Percentiles rank a stretch among this genome's conserved stretches.
phyloP scores from a whole-genome alignment of 2,113 vertebrate genomes.

The Mastomys coucha region DNA sequence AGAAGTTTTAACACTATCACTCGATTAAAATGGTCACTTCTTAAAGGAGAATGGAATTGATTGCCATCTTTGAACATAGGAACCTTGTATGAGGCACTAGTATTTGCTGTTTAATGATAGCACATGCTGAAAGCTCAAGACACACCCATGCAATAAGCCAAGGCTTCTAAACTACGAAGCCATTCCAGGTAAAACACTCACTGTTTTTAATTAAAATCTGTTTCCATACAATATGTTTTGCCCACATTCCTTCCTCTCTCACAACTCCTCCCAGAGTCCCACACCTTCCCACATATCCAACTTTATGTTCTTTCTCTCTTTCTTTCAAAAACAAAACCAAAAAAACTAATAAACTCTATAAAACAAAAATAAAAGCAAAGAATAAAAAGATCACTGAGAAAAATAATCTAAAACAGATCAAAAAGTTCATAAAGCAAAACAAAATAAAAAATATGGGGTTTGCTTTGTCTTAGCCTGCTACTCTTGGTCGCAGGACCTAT shows the following conservation, averaged over 20 bases:
- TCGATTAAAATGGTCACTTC: not conserved
- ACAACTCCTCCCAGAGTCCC: not conserved
- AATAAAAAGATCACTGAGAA: not conserved
- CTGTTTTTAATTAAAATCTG: not conserved
- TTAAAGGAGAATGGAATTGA: not conserved
- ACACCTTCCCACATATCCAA: not conserved
- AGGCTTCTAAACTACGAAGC: not conserved
- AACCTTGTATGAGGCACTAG: not conserved
- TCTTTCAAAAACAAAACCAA: not conserved
- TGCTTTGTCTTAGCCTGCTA: not conserved
- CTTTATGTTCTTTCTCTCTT: not conserved
- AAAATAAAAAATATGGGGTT: not conserved
- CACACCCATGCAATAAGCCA: not conserved
- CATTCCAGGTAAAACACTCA: not conserved
- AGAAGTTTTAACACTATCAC: constrained; percentile 36
- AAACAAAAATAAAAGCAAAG: not conserved
- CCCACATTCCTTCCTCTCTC: not conserved
- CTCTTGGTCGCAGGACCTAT: not conserved
- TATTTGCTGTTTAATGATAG: not conserved
- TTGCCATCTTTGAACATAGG: not conserved
- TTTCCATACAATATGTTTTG: not conserved
- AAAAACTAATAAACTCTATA: not conserved
- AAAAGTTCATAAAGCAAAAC: not conserved
- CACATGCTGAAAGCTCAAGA: not conserved
- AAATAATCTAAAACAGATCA: not conserved